Evolutionary conservation across 1,140 invertebrate genomes (phyloP).

Genomic region (Ceratitis capitata): DNA sequence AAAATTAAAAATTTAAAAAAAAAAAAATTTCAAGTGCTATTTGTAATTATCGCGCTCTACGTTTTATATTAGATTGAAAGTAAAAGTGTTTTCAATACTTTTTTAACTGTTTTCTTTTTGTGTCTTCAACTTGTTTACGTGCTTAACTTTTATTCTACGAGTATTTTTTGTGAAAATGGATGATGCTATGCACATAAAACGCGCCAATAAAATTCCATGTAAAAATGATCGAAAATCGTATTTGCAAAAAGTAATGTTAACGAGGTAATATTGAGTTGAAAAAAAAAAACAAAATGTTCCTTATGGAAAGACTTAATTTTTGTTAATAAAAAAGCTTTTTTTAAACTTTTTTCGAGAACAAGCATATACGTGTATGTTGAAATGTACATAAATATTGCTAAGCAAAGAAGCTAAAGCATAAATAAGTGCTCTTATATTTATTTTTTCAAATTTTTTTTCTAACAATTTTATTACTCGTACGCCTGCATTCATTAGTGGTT

Average conservation of each 20-base stretch:
- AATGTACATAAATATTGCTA: too few species aligned
- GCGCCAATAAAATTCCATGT: conserved; percentile 59
- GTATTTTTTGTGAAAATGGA: conserved; percentile 49
- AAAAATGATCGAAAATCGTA: conserved; percentile 64
- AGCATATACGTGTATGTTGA: too few species aligned
- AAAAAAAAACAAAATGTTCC: too few species aligned
- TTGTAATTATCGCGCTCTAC: neutral
- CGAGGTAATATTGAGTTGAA: conserved; percentile 54
- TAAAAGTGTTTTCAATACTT: neutral
- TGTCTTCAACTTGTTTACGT: too few species aligned
- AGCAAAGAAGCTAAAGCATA: too few species aligned
- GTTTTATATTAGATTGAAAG: neutral
- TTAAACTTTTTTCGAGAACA: too few species aligned
- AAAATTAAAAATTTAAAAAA: too few species aligned
- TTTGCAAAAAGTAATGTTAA: conserved; percentile 61
- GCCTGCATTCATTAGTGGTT: neutral
- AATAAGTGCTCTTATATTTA: neutral
- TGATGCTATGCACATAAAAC: conserved; percentile 57
- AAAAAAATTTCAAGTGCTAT: too few species aligned
- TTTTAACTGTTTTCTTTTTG: too few species aligned
- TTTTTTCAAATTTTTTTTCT: neutral
- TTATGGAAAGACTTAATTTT: neutral
- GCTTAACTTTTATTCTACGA: neutral
- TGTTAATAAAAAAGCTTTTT: neutral
- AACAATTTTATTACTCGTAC: neutral